Conservation (phyloP, 2,888 invertebrate species). For the Hydrotaea cyrtoneurina region DNA sequence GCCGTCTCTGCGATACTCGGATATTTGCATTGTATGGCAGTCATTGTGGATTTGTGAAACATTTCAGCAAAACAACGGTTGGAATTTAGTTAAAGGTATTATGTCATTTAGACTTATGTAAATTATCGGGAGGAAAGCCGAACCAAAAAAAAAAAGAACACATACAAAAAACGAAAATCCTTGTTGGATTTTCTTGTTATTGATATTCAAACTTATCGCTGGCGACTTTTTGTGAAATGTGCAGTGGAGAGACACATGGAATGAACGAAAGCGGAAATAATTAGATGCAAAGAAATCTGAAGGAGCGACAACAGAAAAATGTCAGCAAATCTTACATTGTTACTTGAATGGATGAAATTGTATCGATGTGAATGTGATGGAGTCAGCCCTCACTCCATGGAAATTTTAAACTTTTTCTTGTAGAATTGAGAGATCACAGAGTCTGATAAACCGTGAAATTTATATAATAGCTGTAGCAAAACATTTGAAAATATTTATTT, state of each 20-base stretch:
- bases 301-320: constrained; percentile 8
- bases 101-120: constrained; percentile 67
- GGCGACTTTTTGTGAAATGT: not conserved
- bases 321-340: constrained; percentile 34
- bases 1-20: not conserved
- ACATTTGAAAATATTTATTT: too few relatives aligned
- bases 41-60: constrained; percentile 44
- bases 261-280: constrained; percentile 12
- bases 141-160: not conserved
- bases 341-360: not conserved
- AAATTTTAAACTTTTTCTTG: too few relatives aligned
- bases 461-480: too few relatives aligned
- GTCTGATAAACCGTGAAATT: too few relatives aligned
- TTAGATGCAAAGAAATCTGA: constrained; percentile 14
- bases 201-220: constrained; percentile 61
- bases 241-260: not conserved
- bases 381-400: too few relatives aligned
- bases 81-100: constrained; percentile 54
- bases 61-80: constrained; percentile 11
- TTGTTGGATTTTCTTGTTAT: constrained; percentile 53
- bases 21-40: not conserved
- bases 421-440: too few relatives aligned
- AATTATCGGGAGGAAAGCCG: constrained; percentile 33
- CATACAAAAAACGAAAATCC: constrained; percentile 36
- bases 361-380: not conserved